Percentiles rank a stretch among this genome's conserved stretches.
phyloP scores from a whole-genome alignment of 2,797 vertebrate genomes.

The Antrozous pallidus region DNA sequence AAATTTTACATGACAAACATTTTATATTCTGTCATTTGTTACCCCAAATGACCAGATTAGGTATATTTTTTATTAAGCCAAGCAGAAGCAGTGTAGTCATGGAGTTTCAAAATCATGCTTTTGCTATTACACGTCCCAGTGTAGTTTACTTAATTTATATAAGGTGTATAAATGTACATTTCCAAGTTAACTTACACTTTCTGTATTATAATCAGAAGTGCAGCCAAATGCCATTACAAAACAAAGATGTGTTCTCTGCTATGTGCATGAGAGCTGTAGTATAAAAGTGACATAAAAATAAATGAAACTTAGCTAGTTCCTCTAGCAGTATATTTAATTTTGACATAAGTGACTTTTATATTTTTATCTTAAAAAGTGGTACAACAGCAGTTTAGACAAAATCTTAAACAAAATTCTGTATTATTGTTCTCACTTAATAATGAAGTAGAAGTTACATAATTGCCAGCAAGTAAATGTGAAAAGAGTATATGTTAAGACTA shows the following conservation, averaged over 20 bases:
- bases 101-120: slow-evolving; percentile 77
- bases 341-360: no score
- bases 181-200: slow-evolving; percentile 81
- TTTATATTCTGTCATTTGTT: slow-evolving; percentile 82
- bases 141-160: slow-evolving; percentile 79
- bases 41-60: slow-evolving; percentile 77
- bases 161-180: slow-evolving; percentile 82
- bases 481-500: background rate
- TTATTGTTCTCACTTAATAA: slow-evolving; percentile 65
- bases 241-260: slow-evolving; percentile 79
- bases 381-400: slow-evolving; percentile 48
- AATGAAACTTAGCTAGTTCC: slow-evolving; percentile 79
- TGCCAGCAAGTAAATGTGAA: background rate
- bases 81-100: slow-evolving; percentile 75
- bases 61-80: slow-evolving; percentile 81
- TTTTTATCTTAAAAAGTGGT: slow-evolving; percentile 37
- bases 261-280: slow-evolving; percentile 80
- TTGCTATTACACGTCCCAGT: slow-evolving; percentile 77
- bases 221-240: slow-evolving; percentile 80
- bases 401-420: slow-evolving; percentile 68
- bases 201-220: slow-evolving; percentile 82
- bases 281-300: slow-evolving; percentile 79
- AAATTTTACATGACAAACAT: slow-evolving; percentile 82
- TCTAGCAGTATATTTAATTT: slow-evolving; percentile 66
- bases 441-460: background rate